Evolutionary conservation across 2,113 vertebrate species (phyloP).

Genomic region (Nipponia nippon): DNA sequence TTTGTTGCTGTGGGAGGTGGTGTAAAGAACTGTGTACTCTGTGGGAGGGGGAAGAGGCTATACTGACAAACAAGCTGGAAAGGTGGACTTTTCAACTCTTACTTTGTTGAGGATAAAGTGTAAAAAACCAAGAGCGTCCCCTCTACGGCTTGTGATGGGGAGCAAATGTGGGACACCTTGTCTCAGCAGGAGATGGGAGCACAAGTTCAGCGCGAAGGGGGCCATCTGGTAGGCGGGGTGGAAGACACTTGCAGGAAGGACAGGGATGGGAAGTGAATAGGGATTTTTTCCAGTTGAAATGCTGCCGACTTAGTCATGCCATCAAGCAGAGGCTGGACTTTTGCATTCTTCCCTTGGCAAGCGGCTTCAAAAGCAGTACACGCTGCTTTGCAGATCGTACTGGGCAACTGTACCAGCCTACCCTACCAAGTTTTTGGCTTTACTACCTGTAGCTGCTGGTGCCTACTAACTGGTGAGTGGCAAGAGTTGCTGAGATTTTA

Average conservation of each 20-base stretch:
- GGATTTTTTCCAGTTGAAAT: not conserved
- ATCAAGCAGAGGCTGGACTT: not conserved
- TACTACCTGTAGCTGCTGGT: not conserved
- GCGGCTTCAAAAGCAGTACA: accelerated
- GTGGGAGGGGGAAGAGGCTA: not conserved
- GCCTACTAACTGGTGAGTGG: not conserved
- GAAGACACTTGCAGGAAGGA: not conserved
- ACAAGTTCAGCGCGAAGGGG: not conserved
- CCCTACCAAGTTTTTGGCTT: not conserved
- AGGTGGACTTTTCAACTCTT: not conserved
- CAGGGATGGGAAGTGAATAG: not conserved
- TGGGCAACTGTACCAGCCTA: not conserved
- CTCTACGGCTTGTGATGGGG: not conserved
- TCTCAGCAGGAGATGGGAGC: not conserved
- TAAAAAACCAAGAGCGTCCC: not conserved
- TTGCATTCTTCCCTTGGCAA: not conserved
- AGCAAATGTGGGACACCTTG: not conserved
- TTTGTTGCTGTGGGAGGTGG: not conserved
- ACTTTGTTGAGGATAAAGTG: not conserved
- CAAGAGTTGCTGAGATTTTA: not conserved
- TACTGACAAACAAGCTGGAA: not conserved
- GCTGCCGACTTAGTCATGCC: not conserved
- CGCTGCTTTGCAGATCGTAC: not conserved
- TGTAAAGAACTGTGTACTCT: not conserved
- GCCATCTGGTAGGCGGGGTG: not conserved